Conservation (phyloP, 1,140 invertebrate genomes). For the Hyles euphorbiae region DNA sequence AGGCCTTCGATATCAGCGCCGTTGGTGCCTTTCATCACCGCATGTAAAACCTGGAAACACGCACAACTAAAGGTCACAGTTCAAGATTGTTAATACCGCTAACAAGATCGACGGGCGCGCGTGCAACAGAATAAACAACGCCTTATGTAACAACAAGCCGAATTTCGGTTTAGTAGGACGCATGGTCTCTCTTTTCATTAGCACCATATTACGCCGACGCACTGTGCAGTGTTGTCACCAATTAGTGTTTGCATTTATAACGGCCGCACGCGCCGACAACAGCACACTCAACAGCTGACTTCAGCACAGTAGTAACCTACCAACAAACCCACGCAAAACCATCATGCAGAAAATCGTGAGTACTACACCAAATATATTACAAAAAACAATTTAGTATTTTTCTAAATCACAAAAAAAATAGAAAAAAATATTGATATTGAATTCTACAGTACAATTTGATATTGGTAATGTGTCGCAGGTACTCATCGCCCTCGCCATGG, state of each 20-base stretch:
- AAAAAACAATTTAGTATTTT: neutral
- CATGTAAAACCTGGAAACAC: conserved; percentile 58
- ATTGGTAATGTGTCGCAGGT: conserved; percentile 33
- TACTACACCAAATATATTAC: conserved; percentile 8
- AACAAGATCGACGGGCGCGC: conserved; percentile 12
- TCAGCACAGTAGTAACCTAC: conserved; percentile 28
- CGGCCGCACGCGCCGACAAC: conserved; percentile 12
- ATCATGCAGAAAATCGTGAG: conserved; percentile 65
- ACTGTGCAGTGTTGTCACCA: conserved; percentile 53
- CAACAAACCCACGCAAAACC: conserved; percentile 23
- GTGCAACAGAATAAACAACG: conserved; percentile 21
- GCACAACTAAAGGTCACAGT: neutral
- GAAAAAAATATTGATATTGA: neutral
- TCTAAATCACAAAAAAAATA: neutral
- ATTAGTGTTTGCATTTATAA: conserved; percentile 53
- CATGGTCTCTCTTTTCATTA: conserved; percentile 47
- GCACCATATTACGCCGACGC: conserved; percentile 44
- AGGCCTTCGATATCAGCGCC: conserved; percentile 60
- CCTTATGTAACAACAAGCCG: conserved; percentile 18
- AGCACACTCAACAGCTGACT: conserved; percentile 47
- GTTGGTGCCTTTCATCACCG: conserved; percentile 68
- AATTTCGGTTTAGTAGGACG: conserved; percentile 35
- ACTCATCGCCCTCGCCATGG: conserved; percentile 43
- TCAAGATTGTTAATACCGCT: conserved; percentile 1
- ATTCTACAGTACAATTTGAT: neutral